Percentiles rank a stretch among this genome's conserved stretches.
Evolutionary conservation across 2,888 invertebrate genomes (phyloP).

Genomic region (Halictus ligatus): DNA sequence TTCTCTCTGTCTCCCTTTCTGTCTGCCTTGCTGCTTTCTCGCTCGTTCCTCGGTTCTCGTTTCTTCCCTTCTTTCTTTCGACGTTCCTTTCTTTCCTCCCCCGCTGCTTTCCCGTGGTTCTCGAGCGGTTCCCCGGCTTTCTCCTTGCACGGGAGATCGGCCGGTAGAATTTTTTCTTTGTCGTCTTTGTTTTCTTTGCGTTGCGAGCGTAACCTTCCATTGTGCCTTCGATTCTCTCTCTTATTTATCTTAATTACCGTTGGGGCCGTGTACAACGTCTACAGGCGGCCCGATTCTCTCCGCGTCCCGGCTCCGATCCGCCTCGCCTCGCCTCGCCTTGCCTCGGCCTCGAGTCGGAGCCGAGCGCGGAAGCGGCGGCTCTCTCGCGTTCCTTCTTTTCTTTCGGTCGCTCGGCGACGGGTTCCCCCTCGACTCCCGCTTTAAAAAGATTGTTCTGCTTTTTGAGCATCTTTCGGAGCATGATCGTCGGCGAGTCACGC

Average conservation of each 20-base stretch:
- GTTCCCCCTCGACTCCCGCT: conserved; percentile 28
- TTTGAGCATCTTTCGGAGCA: conserved; percentile 56
- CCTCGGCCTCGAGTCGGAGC: neutral
- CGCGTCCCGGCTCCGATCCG: conserved; percentile 5
- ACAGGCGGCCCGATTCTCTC: conserved; percentile 17
- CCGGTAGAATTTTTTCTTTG: conserved; percentile 40
- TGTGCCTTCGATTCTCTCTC: conserved; percentile 49
- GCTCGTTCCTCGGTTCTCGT: neutral
- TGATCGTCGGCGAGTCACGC: conserved; percentile 46
- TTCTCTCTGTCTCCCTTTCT: neutral
- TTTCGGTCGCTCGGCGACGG: neutral
- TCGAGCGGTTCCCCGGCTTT: conserved; percentile 16
- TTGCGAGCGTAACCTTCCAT: conserved; percentile 54
- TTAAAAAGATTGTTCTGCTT: conserved; percentile 54
- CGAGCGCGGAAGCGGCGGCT: neutral
- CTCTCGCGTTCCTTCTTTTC: conserved; percentile 23
- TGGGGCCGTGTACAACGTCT: conserved; percentile 24
- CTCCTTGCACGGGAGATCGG: conserved; percentile 38
- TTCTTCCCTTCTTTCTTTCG: neutral
- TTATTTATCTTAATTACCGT: conserved; percentile 56
- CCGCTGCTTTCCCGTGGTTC: neutral
- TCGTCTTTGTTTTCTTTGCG: conserved; percentile 51
- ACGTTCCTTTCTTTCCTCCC: conserved; percentile 3
- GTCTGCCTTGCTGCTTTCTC: too few species aligned
- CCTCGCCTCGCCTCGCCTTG: neutral